Evolutionary conservation across 2,797 vertebrate species (phyloP), one percentile per base, ranked within the genome.

Genomic region (Cyprinodon diabolis): DNA sequence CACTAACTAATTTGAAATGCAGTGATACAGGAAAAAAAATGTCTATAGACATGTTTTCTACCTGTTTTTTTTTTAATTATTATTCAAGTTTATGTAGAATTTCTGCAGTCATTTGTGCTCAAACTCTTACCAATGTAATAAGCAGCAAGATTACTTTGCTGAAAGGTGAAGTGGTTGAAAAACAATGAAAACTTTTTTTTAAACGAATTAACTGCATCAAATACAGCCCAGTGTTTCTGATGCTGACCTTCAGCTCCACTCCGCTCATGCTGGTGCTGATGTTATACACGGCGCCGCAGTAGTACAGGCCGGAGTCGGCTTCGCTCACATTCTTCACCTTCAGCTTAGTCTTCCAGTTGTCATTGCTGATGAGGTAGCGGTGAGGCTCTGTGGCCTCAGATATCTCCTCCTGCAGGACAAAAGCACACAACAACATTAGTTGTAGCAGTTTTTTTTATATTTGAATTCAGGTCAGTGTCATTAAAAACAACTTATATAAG

Each of bases 281-380:
- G 4, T 68, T 23, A 78, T 96, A 98, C 48, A 84, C 35, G 0
- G 96, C 96, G 0, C 85, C 91, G 70, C 98, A 99, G 82, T 84
- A 84, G 78, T 96, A 99, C 51, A 48, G 40, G 1, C 95, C 95
- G 1, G 71, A 45, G 30, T 99, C 96, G 0, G 88, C 77, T 60
- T 91, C 76, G 0, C 92, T 87, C 73, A 98, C 86, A 12, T 93
- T 90, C 52, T 75, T 14, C 72, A 98, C 90, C 72, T 88, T 86
- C 79, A 98, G 87, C 47, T 80, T 93, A 2, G 92, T 93, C 63
- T 77, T 51, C 63, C 76, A 4, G 0, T 63, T 11, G 0, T 14
- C 15, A 1, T 43, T 81, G 43, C 21, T 19, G 57, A 96, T 88
- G 37, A 60, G 14, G 74, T 95, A 96, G 9, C 90, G 96, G 1